Conservation (phyloP, 1,140 invertebrate genomes). For the Drosophila aff. region DNA sequence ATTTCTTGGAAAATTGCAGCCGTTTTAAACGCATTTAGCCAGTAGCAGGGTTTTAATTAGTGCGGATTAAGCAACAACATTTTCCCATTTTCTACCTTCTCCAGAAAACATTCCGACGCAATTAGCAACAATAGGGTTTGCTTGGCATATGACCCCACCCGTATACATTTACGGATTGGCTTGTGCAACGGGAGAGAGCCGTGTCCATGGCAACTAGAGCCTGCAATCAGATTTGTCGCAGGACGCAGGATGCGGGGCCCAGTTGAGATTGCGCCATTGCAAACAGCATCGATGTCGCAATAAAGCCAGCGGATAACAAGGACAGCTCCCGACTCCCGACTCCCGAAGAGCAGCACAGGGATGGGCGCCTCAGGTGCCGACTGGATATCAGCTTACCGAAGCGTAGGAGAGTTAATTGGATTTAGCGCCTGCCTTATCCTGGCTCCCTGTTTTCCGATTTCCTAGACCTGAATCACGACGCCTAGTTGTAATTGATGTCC, state of each 20-base stretch:
- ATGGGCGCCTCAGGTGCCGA: constrained; percentile 1
- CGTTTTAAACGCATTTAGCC: not conserved
- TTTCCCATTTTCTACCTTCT: too few species aligned
- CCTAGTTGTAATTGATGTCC: constrained; percentile 37
- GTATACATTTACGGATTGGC: constrained; percentile 5
- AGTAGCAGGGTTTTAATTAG: not conserved
- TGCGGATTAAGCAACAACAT: not conserved
- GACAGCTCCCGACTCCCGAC: not conserved
- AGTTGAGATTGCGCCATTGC: constrained; percentile 49
- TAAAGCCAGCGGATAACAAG: constrained; percentile 34
- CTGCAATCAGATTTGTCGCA: constrained; percentile 35
- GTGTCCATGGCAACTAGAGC: constrained; percentile 41
- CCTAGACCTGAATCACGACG: not conserved
- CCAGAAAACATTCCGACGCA: constrained; percentile 21
- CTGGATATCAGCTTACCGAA: constrained; percentile 50
- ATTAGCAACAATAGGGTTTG: constrained; percentile 12
- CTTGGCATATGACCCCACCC: constrained; percentile 2
- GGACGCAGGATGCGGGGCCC: constrained; percentile 10
- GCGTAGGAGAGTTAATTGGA: constrained; percentile 60
- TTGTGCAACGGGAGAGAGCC: constrained; percentile 31
- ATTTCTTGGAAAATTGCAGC: not conserved
- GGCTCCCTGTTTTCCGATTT: constrained; percentile 10
- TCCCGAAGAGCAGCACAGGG: not conserved
- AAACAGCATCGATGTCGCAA: constrained; percentile 53
- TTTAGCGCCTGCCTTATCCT: constrained; percentile 54